Base-by-base conservation (phyloP, 2,113 vertebrate genomes). In the Macaca mulatta region DNA sequence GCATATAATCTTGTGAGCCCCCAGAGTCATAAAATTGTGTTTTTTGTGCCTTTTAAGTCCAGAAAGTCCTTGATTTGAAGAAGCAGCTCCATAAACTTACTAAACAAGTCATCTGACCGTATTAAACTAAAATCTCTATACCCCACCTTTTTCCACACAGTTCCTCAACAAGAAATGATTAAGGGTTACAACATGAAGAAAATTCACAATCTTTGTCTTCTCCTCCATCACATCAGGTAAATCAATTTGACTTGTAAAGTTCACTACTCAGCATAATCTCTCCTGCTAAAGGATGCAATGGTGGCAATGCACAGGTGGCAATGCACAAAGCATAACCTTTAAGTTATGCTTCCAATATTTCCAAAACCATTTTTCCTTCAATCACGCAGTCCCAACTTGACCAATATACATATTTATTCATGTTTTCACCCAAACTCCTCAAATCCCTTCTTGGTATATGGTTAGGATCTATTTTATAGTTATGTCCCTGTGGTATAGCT, bases 41-140 rank as follows among this genome's bases (percentile, higher is more conserved):
- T 87, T 93, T 35, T 48, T 92, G 8, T 80, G 27, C 59, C 45
- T 96, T 89, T 93, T 30, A 30, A 81, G 69, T 94, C 52, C 70
- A 83, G 8, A 67, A 78, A 52, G 50, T 85, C 40, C 23, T 72
- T 82, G 45, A 79, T 61, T 38, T 84, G 79, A 86, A 77, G 22
- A 69, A 90, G 40, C 18, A 79, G 32, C 32, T 90, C 7, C 11
- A 40, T 69, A 69, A 90, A 81, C 6, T 81, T 85, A 70, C 5
- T 50, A 61, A 94, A 79, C 38, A 72, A 89, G 74, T 45, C 30
- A 84, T 3, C 3, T 17, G 10, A 48, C 12, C 38, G 13, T 45
- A 85, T 84, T 52, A 52, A 87, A 85, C 30, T 81, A 89, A 84
- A 74, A 78, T 89, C 35, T 59, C 52, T 64, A 45, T 27, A 74